Evolutionary conservation across 2,888 invertebrate genomes (phyloP).

Genomic region (Smittia sp.): DNA sequence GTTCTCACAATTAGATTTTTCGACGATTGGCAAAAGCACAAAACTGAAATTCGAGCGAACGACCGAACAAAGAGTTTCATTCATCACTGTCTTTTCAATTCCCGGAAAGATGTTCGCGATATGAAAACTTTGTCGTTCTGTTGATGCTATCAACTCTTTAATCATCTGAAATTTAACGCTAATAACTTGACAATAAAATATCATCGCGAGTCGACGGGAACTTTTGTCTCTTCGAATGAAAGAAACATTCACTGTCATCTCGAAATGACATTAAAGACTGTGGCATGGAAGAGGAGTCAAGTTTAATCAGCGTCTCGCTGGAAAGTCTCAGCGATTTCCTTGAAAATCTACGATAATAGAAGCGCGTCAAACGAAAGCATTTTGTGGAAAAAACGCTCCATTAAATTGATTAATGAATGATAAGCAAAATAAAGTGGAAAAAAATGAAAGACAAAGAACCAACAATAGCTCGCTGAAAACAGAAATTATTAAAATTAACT

Average conservation of each 20-base stretch:
- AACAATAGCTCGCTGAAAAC: neutral
- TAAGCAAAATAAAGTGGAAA: constrained; percentile 32
- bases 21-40: neutral
- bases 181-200: constrained; percentile 3
- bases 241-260: neutral
- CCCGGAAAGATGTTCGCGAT: neutral
- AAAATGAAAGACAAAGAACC: neutral
- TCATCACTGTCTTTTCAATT: constrained; percentile 5
- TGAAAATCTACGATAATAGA: constrained; percentile 15
- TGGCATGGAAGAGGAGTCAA: neutral
- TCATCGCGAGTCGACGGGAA: neutral
- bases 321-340: neutral
- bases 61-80: neutral
- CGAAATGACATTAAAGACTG: neutral
- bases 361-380: neutral
- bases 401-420: constrained; percentile 41
- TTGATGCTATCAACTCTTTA: neutral
- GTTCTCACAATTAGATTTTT: constrained; percentile 25
- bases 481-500: constrained; percentile 36
- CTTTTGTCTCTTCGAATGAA: neutral
- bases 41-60: neutral
- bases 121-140: neutral
- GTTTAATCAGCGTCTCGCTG: neutral
- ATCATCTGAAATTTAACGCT: neutral
- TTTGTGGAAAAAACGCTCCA: constrained; percentile 20